Base-by-base conservation (phyloP, 2,797 vertebrate genomes). In the Phrynocephalus vlangalii region DNA sequence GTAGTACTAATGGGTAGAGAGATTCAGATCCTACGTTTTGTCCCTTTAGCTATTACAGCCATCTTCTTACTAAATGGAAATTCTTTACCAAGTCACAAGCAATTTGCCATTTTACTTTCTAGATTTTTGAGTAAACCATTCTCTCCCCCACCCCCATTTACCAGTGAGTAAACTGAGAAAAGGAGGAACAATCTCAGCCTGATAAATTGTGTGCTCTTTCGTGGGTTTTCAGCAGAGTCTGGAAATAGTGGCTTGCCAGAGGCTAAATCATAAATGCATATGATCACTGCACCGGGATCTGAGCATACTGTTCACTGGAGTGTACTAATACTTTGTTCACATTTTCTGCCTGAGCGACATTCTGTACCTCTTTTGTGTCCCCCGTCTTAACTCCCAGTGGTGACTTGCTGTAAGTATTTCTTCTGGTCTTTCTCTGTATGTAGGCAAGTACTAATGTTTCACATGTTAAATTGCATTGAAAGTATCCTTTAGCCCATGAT, bases 91-190 rank as follows among this genome's bases (percentile, higher is more conserved):
- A 2, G n/a, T 79, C 48, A 33, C 6, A 71, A 13, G 0, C 86
- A 84, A 60, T 26, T 56, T 67, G 22, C 11, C 33, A 44, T 26
- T 66, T 44, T 81, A 0, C 6, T 84, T 73, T 66, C 83, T 86
- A 85, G 56, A 70, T 76, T 56, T 66, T 52, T 77, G 18, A 60
- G 60, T 75, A 87, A 50, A 85, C 60, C 67, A 93, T 28, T 67
- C 33, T 48, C 1, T 72, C 24, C 52, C 52, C 52, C 26, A 20
- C 67, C 67, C 67, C 44, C 82, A 11, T 79, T 26, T 90, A 63
- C 77, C 0, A 22, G 28, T 8, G 0, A 68, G 50, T 81, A 89
- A 93, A 91, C 15, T 2, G 2, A 2, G 84, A 83, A 56, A 68
- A 68, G 63, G 38, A 82, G 60, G 90, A 84, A 30, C 79, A 73